Evolutionary conservation across 2,888 invertebrate species (phyloP).

Genomic region (Lepidonotus clava): DNA sequence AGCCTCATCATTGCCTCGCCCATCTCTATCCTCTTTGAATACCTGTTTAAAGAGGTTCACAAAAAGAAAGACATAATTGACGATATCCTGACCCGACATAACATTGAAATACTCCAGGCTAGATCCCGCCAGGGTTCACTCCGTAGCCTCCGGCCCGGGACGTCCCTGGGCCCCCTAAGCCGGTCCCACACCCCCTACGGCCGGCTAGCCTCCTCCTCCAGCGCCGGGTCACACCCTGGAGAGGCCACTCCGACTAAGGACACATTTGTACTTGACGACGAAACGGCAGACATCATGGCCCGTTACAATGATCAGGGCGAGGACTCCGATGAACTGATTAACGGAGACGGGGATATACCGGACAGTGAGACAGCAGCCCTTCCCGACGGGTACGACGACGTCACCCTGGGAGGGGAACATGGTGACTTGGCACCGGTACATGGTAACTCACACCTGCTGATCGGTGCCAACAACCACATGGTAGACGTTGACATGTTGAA

Average conservation of each 20-base stretch:
- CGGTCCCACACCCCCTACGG: too few relatives aligned
- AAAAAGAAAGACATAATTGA: neutral
- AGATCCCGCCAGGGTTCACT: neutral
- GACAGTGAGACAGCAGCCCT: too few relatives aligned
- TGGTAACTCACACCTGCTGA: too few relatives aligned
- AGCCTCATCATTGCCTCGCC: constrained; percentile 1
- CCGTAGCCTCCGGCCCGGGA: too few relatives aligned
- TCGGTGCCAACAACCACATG: too few relatives aligned
- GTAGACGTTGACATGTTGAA: neutral
- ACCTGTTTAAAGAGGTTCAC: neutral
- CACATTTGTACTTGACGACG: neutral
- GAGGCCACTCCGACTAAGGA: neutral
- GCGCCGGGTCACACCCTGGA: neutral
- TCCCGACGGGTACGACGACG: too few relatives aligned
- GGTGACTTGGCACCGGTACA: too few relatives aligned
- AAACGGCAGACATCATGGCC: neutral
- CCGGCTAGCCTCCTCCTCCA: neutral
- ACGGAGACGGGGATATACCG: too few relatives aligned
- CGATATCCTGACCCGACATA: neutral
- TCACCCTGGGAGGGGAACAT: too few relatives aligned
- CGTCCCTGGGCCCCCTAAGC: too few relatives aligned
- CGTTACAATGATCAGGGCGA: neutral
- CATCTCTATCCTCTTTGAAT: neutral
- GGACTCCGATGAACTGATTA: too few relatives aligned
- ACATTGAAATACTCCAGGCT: neutral